Evolutionary conservation across 2,888 invertebrate genomes (phyloP).

Genomic region (Keiferia lycopersicella): DNA sequence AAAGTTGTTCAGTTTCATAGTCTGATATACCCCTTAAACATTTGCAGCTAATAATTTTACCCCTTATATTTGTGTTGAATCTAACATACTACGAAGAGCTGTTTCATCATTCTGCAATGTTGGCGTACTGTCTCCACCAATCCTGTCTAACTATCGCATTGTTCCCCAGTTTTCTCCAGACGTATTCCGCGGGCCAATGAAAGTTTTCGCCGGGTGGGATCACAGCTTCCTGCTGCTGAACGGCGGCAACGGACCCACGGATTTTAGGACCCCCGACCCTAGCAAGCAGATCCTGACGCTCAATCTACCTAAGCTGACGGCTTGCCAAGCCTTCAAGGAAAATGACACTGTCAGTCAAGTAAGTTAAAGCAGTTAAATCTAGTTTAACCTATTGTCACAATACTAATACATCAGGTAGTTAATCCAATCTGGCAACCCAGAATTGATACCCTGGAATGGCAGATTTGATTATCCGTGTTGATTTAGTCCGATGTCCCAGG

Average conservation of each 20-base stretch:
- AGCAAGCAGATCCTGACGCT: slow-evolving; percentile 86
- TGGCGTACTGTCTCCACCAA: background rate
- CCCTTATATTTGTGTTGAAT: too few relatives aligned
- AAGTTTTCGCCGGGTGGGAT: slow-evolving; percentile 92
- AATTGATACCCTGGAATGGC: too few relatives aligned
- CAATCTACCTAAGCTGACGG: slow-evolving; percentile 78
- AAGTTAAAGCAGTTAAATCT: slow-evolving; percentile 27
- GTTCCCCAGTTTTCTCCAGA: slow-evolving; percentile 59
- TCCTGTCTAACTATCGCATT: background rate
- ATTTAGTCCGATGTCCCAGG: too few relatives aligned
- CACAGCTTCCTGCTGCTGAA: slow-evolving; percentile 90
- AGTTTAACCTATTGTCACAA: too few relatives aligned
- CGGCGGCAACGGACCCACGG: slow-evolving; percentile 75
- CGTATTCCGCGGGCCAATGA: slow-evolving; percentile 71
- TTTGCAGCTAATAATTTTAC: too few relatives aligned
- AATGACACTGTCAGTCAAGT: slow-evolving; percentile 84
- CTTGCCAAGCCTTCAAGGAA: slow-evolving; percentile 83
- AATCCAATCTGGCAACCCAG: too few relatives aligned
- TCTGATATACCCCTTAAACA: too few relatives aligned
- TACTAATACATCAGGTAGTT: too few relatives aligned
- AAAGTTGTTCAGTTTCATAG: too few relatives aligned
- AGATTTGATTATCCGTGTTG: too few relatives aligned
- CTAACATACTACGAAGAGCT: too few relatives aligned
- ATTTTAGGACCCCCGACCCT: slow-evolving; percentile 82
- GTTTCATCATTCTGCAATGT: too few relatives aligned